Percentiles rank a stretch among this genome's conserved stretches.
Conservation (phyloP, 2,888 invertebrate species). For the Drosophila anomelani region DNA sequence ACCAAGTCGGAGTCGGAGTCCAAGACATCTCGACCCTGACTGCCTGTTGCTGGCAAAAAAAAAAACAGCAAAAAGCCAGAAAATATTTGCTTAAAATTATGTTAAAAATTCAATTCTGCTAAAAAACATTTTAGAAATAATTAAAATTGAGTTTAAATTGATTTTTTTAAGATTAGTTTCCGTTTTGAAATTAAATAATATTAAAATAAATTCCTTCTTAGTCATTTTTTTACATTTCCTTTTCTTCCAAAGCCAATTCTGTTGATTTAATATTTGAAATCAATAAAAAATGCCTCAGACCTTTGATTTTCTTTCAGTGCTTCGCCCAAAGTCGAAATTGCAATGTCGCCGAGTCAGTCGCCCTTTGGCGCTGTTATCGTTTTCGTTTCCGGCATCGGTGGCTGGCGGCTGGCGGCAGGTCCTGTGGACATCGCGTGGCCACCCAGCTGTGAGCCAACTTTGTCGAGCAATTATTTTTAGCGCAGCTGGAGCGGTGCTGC, state of each 20-base stretch:
- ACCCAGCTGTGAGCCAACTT: constrained; percentile 70
- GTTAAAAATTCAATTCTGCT: not conserved
- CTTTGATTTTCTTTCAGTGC: constrained; percentile 33
- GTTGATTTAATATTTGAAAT: not conserved
- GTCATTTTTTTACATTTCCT: too few species aligned
- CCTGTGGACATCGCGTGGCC: constrained; percentile 13
- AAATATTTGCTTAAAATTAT: not conserved
- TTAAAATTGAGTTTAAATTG: not conserved
- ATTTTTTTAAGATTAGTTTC: not conserved
- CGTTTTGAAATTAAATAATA: not conserved
- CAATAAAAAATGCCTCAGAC: not conserved
- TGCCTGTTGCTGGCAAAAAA: constrained; percentile 16
- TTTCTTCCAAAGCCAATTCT: too few species aligned
- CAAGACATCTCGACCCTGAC: constrained; percentile 6
- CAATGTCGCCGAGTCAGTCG: constrained; percentile 58
- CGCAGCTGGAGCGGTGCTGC: constrained; percentile 26
- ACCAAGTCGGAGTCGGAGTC: not conserved
- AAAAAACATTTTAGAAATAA: not conserved
- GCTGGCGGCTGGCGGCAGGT: constrained; percentile 8
- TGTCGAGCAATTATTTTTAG: constrained; percentile 76
- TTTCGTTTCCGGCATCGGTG: constrained; percentile 38
- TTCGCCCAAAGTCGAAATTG: constrained; percentile 59
- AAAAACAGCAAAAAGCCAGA: not conserved
- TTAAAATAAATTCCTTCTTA: too few species aligned
- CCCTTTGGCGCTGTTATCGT: constrained; percentile 37